Evolutionary conservation across 2,797 vertebrate genomes (phyloP).

Genomic region (Podarcis lilfordi): DNA sequence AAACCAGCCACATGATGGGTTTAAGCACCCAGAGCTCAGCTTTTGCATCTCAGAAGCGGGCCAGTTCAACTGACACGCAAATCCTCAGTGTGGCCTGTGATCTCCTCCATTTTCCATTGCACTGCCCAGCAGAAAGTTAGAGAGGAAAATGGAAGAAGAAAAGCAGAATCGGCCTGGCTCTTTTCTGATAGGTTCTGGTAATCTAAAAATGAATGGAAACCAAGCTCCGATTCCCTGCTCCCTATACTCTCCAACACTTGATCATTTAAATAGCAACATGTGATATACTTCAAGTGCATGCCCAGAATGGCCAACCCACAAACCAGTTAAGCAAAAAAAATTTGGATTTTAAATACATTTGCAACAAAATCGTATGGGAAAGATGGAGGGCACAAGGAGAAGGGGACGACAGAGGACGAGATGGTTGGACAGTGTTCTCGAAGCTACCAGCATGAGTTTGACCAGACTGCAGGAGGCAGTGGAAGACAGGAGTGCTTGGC

Average conservation of each 20-base stretch:
- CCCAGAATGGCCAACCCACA: not conserved
- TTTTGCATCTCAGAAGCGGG: conserved; percentile 24
- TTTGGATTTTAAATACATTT: not conserved
- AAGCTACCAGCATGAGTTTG: no score
- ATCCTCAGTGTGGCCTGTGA: not conserved
- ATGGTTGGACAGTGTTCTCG: no score
- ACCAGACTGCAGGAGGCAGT: no score
- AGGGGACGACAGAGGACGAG: no score
- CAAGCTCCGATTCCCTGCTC: conserved; percentile 19
- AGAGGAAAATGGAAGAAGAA: not conserved
- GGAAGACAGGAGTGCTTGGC: no score
- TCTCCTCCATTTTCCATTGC: not conserved
- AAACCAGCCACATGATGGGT: conserved; percentile 43
- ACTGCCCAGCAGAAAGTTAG: not conserved
- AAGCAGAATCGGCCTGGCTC: conserved; percentile 9
- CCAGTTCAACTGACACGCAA: conserved; percentile 3
- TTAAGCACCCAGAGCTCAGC: conserved; percentile 38
- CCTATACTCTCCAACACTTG: not conserved
- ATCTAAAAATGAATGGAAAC: conserved; percentile 38
- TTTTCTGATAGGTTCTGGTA: conserved; percentile 7
- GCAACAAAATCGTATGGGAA: not conserved
- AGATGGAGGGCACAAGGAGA: no score
- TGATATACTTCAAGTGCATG: not conserved
- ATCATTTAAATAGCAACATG: not conserved
- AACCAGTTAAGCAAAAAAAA: conserved; percentile 8